phyloP scores from a whole-genome alignment of 2,113 vertebrate species.

The Chascanopsetta lugubris region DNA sequence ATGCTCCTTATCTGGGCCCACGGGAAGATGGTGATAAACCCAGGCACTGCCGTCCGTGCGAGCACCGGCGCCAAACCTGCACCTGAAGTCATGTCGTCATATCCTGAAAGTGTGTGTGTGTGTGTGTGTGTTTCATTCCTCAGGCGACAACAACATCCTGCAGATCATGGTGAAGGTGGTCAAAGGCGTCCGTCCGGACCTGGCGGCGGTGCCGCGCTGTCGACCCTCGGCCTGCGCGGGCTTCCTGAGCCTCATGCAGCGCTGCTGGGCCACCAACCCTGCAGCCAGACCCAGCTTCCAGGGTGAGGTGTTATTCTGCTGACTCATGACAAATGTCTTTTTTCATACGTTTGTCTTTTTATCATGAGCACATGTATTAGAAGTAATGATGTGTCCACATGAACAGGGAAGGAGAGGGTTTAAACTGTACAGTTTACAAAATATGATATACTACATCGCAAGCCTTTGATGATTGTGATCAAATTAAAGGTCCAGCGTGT shows the following conservation, averaged over 20 bases:
- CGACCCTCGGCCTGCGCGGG: slow-evolving; percentile 86
- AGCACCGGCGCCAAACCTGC: not conserved
- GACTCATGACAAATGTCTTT: not conserved
- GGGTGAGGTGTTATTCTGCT: slow-evolving; percentile 77
- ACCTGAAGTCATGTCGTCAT: slow-evolving; percentile 5
- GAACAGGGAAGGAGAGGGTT: too few relatives aligned
- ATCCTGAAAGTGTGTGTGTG: too few relatives aligned
- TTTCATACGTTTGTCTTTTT: not conserved
- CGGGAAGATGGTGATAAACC: slow-evolving; percentile 27
- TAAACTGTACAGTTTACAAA: too few relatives aligned
- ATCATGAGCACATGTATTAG: too few relatives aligned
- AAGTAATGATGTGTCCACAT: too few relatives aligned
- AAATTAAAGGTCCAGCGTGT: too few relatives aligned
- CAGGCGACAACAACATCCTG: slow-evolving; percentile 97
- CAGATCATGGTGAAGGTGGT: slow-evolving; percentile 99
- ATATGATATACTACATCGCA: too few relatives aligned
- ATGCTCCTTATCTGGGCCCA: slow-evolving; percentile 31
- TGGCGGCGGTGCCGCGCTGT: slow-evolving; percentile 86
- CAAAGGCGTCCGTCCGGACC: slow-evolving; percentile 92
- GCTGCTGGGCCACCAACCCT: slow-evolving; percentile 90
- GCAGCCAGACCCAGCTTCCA: slow-evolving; percentile 90
- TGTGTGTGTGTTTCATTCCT: not conserved
- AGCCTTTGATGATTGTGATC: too few relatives aligned
- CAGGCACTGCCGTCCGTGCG: not conserved
- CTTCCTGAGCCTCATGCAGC: slow-evolving; percentile 91